phyloP scores from a whole-genome alignment of 1,140 invertebrate species.

The Acyrthosiphon pisum region DNA sequence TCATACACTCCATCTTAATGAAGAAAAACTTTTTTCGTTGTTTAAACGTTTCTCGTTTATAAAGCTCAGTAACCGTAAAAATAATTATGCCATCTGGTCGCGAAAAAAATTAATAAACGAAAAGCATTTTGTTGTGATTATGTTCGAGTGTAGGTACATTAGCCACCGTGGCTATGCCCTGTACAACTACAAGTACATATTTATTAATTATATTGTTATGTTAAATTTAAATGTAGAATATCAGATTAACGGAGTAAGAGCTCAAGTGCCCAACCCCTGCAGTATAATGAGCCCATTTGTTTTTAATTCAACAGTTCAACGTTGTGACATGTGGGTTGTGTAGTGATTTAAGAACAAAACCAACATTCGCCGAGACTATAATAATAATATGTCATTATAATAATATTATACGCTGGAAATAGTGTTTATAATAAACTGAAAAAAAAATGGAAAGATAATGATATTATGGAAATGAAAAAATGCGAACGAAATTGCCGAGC shows the following conservation, averaged over 20 bases:
- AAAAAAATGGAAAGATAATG: not conserved
- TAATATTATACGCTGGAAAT: not conserved
- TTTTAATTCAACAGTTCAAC: too few species aligned
- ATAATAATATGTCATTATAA: not conserved
- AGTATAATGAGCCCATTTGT: not conserved
- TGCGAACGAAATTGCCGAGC: not conserved
- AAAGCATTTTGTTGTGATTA: not conserved
- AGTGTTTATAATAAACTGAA: not conserved
- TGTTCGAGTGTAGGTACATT: not conserved
- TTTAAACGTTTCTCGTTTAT: not conserved
- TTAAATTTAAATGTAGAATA: not conserved
- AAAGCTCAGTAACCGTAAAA: not conserved
- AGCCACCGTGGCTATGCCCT: not conserved
- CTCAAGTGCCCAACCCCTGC: not conserved
- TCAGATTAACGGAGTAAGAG: not conserved
- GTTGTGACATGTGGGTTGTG: too few species aligned
- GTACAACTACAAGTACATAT: not conserved
- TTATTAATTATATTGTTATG: too few species aligned
- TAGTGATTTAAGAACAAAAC: not conserved
- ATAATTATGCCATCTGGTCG: not conserved
- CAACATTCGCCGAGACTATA: not conserved
- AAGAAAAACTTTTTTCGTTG: not conserved
- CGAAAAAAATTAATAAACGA: not conserved
- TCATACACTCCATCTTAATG: not conserved
- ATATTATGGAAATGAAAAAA: not conserved